phyloP scores from a whole-genome alignment of 2,113 vertebrate genomes.

The Triplophysa tibetana region DNA sequence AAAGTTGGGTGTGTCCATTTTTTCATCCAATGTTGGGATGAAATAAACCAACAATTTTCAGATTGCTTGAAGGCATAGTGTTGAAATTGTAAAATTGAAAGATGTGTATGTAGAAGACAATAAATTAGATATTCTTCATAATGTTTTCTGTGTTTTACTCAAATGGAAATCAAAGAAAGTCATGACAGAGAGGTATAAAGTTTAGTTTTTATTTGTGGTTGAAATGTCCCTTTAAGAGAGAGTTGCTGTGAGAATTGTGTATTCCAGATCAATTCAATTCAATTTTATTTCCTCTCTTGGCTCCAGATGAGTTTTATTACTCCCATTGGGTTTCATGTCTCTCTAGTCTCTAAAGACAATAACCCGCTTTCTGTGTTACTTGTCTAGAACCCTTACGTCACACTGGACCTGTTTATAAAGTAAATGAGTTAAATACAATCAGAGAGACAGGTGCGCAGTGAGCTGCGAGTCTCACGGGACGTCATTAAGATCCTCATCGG shows the following conservation, averaged over 20 bases:
- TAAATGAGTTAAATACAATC: neutral
- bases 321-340: neutral
- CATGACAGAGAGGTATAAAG: too few species aligned
- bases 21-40: too few species aligned
- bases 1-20: too few species aligned
- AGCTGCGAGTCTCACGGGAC: constrained; percentile 28
- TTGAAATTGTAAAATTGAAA: too few species aligned
- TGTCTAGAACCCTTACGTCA: neutral
- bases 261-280: neutral
- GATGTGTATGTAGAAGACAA: too few species aligned
- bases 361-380: neutral
- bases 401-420: neutral
- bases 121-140: too few species aligned
- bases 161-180: too few species aligned
- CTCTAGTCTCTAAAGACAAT: neutral
- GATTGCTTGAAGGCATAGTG: too few species aligned
- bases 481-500: constrained; percentile 34
- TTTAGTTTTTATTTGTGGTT: too few species aligned
- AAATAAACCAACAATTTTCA: too few species aligned
- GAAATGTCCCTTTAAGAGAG: neutral
- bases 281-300: neutral
- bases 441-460: too few species aligned
- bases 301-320: neutral
- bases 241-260: neutral
- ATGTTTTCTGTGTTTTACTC: too few species aligned